Base-by-base conservation (phyloP, 1,140 invertebrate genomes). In the Stegodyphus dumicola region DNA sequence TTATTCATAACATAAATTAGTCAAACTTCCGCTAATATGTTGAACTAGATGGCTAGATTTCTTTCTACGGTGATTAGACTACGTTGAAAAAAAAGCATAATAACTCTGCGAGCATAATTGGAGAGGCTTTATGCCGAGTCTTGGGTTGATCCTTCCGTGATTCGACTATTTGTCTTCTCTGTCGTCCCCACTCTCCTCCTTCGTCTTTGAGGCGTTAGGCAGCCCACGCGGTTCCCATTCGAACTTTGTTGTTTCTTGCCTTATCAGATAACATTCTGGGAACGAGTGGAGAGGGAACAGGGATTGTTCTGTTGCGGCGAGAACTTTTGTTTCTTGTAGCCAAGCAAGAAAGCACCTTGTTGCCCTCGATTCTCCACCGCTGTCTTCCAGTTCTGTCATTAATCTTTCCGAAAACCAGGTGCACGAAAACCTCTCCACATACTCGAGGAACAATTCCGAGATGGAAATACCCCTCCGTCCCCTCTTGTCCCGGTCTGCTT, bases 341-440 rank as follows among this genome's bases (percentile, higher is more conserved):
- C 74, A 17, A 76, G 53, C 74, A 48, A 15, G 33, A 33, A 33
- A 33, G 33, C 33, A 33, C 33, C 33, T 33, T 33, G 64, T 7
- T 67, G 76, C 76, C 64, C 76, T 77, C 64, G 54, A 77, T 77
- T 77, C 9, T 60, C 56, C 56, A 11, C 56, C 15, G 15, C 64
- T 66, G n/a, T 79, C 77, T 79, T 51, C 67, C 18, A 65, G 9
- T n/a, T 79, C 65, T n/a, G n/a, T 17, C 77, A 79, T 79, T 79
- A 79, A 79, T 79, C 77, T 79, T 79, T 51, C 66, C 11, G 52
- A 49, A 79, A 79, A 79, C 77, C 77, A 79, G 77, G 77, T 79
- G 77, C 77, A 56, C 76, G 60, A 9, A 56, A 52, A 49, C 65
- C 66, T 79, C 77, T 17, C 9, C 77, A 79, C 77, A n/a, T 33